A percentile compares a stretch with the other conserved stretches of the same genome.
These are phyloP conservation scores for Leuciscus waleckii DNA, from an alignment of 2,797 vertebrate genomes.

Conservation along the genomic window DNA sequence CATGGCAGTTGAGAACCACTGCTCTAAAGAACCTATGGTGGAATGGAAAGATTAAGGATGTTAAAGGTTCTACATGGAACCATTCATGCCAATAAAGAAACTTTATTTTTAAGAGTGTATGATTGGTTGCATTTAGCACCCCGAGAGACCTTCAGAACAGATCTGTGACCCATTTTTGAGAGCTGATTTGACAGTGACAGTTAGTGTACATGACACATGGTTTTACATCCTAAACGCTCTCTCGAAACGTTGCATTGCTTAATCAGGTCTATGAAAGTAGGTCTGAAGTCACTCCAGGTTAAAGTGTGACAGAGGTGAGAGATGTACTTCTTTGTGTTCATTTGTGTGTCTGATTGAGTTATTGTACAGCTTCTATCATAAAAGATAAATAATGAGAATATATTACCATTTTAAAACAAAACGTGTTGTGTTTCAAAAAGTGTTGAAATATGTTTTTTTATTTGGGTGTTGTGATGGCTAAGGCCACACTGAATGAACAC, in stretches of 20 bases:
- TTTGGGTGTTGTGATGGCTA: no score
- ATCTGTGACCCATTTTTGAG: background rate
- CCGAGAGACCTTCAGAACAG: background rate
- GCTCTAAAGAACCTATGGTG: background rate
- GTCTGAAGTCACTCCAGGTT: conserved; percentile 3
- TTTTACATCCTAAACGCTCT: background rate
- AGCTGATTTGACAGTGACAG: background rate
- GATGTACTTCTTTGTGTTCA: no score
- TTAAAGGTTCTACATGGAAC: background rate
- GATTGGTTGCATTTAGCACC: background rate
- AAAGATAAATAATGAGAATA: background rate
- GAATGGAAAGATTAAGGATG: background rate
- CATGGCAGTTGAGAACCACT: no score
- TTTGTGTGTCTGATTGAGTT: background rate
- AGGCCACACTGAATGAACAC: no score
- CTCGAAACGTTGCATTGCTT: background rate
- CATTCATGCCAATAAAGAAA: no score
- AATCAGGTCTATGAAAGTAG: background rate
- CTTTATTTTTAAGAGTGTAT: background rate
- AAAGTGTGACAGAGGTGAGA: background rate
- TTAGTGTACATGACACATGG: no score
- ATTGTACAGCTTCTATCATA: background rate
- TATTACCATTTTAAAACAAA: background rate
- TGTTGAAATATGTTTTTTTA: no score
- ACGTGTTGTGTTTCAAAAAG: no score